Evolutionary conservation across 2,888 invertebrate genomes (phyloP), one percentile per base, ranked within the genome.

Genomic region (Abrostola tripartita): DNA sequence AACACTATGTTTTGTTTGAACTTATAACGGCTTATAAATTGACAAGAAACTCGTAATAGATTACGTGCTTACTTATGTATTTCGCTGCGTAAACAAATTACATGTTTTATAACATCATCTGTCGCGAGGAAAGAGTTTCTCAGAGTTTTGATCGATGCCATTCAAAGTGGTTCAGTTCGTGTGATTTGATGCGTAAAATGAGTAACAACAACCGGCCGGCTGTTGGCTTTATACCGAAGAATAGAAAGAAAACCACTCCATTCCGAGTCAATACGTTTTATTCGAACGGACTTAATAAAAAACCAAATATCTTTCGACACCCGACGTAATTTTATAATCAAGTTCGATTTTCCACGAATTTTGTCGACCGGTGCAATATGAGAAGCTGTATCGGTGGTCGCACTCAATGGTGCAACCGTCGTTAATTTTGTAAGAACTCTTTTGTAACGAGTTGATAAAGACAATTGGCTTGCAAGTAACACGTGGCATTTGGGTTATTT

Each of bases 341-440:
- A 84, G 85, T 88, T 79, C 81, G 79, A 82, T 85, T 89, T 92
- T 92, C 93, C 85, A 81, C 82, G 93, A 92, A 93, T 81, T 81
- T 82, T 71, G 85, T 66, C 71, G 66, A 69, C 56, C 75, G 71
- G 70, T 85, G 92, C 86, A 93, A 93, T 81, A 79, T 86, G 93
- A 93, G 89, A 88, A 58, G 87, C 88, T 68, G 82, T 81, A 76
- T 79, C 79, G 92, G 92, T 93, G 93, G 93, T 88, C 92, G 82
- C 73, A 80, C 76, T 75, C 80, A 81, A 82, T 82, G 82, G 71
- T 14, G 65, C 76, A 82, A 82, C 75, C 81, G 77, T 70, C 72
- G 58, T 77, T 79, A 70, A 64, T 74, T 77, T 79, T 73, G 78
- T 67, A 72, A 74, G 64, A 74, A 74, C 69, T 66, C 55, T 81